phyloP scores from a whole-genome alignment of 1,140 invertebrate genomes.

The Alviniconcha marisindica region DNA sequence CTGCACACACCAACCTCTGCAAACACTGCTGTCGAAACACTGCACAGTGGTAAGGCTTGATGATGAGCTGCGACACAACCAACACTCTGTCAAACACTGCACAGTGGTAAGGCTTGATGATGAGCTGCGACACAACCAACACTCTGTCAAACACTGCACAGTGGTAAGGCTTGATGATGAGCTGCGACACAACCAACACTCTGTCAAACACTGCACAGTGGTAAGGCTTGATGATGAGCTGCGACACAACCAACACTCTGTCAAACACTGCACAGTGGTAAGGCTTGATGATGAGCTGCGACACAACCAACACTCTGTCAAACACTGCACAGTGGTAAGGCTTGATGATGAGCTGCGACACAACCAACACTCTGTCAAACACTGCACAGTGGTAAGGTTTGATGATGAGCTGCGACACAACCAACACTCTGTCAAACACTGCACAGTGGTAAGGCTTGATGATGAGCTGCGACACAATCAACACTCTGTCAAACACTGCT shows the following conservation, averaged over 20 bases:
- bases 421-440: not conserved
- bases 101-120: slow-evolving; percentile 82
- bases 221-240: not conserved
- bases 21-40: not conserved
- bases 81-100: too few species aligned
- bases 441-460: not conserved
- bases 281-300: too few species aligned
- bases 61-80: too few species aligned
- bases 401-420: slow-evolving; percentile 78
- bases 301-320: too few species aligned
- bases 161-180: too few species aligned
- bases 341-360: too few species aligned
- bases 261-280: too few species aligned
- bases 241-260: too few species aligned
- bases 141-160: not conserved
- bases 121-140: too few species aligned
- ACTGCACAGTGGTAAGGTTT: slow-evolving; percentile 84
- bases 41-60: not conserved
- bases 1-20: slow-evolving; percentile 74
- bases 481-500: slow-evolving; percentile 86
- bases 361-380: slow-evolving; percentile 73
- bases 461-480: too few species aligned
- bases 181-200: slow-evolving; percentile 60
- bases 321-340: too few species aligned
- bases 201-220: not conserved